Conservation (phyloP, 2,113 vertebrate species). For the Peromyscus polionotus region DNA sequence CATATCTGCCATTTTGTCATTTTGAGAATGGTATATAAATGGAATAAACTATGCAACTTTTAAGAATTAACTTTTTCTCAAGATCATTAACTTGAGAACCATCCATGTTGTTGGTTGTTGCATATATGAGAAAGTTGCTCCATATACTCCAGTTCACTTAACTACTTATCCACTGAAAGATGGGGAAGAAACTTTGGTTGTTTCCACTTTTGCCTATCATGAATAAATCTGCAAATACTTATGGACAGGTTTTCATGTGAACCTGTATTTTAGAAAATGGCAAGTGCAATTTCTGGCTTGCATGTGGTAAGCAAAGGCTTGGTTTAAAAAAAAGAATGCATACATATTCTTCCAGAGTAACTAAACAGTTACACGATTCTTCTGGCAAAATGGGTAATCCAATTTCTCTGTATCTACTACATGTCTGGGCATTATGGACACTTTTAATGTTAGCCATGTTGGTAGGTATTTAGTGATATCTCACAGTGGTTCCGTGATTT, state of each 20-base stretch:
- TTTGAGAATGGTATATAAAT: neutral
- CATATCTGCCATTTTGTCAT: neutral
- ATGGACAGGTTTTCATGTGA: neutral
- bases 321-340: neutral
- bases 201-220: constrained; percentile 13
- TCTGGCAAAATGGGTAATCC: neutral
- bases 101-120: neutral
- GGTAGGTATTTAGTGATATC: neutral
- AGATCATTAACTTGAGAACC: neutral
- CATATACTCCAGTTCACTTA: neutral
- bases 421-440: neutral
- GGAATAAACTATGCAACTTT: neutral
- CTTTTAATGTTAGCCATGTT: neutral
- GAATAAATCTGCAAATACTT: neutral
- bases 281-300: neutral
- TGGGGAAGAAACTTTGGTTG: neutral
- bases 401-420: neutral
- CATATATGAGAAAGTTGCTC: neutral
- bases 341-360: neutral
- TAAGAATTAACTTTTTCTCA: neutral
- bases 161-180: neutral
- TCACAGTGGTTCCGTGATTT: neutral
- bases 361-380: neutral
- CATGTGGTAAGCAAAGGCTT: neutral
- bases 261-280: neutral